These are phyloP conservation scores for Pontoporia blainvillei DNA, from an alignment of 2,113 vertebrate genomes.

Conservation along the genomic window DNA sequence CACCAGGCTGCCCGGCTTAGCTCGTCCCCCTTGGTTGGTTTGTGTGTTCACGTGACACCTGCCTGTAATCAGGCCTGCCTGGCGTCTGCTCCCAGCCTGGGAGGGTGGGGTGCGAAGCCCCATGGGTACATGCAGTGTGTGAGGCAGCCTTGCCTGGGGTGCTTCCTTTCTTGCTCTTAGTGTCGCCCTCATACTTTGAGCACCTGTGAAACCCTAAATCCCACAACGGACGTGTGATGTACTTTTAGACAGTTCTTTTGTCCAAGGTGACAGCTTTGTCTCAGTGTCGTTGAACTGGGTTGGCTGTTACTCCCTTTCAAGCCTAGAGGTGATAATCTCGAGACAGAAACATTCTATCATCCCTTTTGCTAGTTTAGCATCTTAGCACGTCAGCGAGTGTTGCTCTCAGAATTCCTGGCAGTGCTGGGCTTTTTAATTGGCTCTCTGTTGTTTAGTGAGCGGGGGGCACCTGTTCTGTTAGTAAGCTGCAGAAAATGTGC, in stretches of 20 bases:
- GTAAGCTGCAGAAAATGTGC: neutral
- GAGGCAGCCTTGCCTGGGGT: neutral
- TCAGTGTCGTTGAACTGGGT: neutral
- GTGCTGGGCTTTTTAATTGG: neutral
- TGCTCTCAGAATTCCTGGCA: neutral
- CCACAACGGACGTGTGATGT: rapidly evolving
- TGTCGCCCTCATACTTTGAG: neutral
- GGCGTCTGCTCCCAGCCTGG: neutral
- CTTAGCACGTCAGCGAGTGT: neutral
- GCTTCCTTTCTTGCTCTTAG: neutral
- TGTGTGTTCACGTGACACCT: neutral
- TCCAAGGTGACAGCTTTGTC: neutral
- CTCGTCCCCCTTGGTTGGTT: neutral
- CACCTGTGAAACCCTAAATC: neutral
- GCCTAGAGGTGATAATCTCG: neutral
- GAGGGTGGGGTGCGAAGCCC: neutral
- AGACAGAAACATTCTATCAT: neutral
- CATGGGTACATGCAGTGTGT: too few species aligned
- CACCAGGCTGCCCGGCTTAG: neutral
- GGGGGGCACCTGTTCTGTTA: neutral
- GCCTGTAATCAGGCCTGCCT: neutral
- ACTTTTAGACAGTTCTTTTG: neutral
- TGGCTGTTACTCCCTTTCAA: neutral
- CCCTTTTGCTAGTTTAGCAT: neutral
- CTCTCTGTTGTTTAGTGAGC: neutral